Percentiles rank a stretch among this genome's conserved stretches.
Conservation (phyloP, 1,140 invertebrate genomes). For the Trypoxylus dichotomus region DNA sequence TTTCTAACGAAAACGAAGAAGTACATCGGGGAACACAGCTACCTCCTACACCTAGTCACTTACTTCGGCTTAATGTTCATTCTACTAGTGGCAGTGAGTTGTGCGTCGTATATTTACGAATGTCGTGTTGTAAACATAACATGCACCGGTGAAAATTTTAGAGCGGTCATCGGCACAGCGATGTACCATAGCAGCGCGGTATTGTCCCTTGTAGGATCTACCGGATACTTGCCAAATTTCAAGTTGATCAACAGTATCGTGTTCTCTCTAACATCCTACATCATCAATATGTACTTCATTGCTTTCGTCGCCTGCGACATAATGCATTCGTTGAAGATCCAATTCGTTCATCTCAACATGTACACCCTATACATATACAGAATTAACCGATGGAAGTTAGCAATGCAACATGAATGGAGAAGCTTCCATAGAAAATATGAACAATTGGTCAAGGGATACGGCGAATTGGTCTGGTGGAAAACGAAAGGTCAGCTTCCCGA, state of each 20-base stretch:
- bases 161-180: background rate
- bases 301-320: slow-evolving; percentile 4
- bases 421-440: slow-evolving; percentile 15
- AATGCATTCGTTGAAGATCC: background rate
- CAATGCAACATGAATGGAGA: background rate
- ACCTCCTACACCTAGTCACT: background rate
- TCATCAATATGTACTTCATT: slow-evolving; percentile 4
- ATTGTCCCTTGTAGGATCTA: background rate
- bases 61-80: background rate
- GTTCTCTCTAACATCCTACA: background rate
- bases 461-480: background rate
- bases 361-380: background rate
- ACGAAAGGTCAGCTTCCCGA: background rate
- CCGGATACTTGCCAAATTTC: background rate
- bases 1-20: background rate
- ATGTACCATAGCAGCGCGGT: background rate
- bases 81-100: background rate
- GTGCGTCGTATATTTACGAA: background rate
- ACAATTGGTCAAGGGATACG: background rate
- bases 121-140: background rate
- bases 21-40: slow-evolving; percentile 9
- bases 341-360: background rate
- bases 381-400: background rate
- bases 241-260: background rate
- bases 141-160: background rate